These are phyloP conservation scores for Glyptemys insculpta DNA, from an alignment of 2,797 vertebrate genomes.

Conservation along the genomic window DNA sequence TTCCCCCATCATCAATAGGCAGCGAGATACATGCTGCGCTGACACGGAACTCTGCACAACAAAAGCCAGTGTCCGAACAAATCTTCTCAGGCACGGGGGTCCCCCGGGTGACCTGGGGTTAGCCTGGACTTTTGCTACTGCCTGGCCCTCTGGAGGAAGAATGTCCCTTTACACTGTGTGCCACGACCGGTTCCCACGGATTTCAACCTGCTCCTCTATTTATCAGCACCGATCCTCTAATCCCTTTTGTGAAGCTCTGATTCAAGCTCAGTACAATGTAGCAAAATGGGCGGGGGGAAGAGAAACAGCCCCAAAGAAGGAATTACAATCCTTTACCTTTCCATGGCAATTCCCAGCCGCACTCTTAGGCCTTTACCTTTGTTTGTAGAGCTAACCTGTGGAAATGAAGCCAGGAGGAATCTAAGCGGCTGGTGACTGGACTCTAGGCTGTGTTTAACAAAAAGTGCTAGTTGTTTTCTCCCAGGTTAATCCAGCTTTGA, in stretches of 20 bases:
- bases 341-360: fast-evolving
- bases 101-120: constrained; percentile 65
- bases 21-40: constrained; percentile 54
- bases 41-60: constrained; percentile 77
- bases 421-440: background rate
- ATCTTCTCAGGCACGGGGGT: constrained; percentile 69
- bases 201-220: constrained; percentile 72
- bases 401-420: fast-evolving
- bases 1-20: constrained; percentile 47
- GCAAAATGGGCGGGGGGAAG: constrained; percentile 42
- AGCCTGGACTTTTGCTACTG: constrained; percentile 66
- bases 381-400: background rate
- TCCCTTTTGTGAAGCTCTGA: constrained; percentile 76
- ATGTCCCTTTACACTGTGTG: constrained; percentile 64
- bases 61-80: constrained; percentile 71
- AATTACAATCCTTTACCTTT: constrained; percentile 50
- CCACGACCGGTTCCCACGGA: constrained; percentile 74
- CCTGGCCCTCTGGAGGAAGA: constrained; percentile 67
- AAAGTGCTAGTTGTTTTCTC: background rate
- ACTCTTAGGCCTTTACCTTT: background rate
- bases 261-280: constrained; percentile 74
- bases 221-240: constrained; percentile 60
- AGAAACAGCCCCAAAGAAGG: constrained; percentile 26
- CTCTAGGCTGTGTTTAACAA: background rate
- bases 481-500: fast-evolving